Base-by-base conservation (phyloP, 2,797 vertebrate genomes). In the Helicolenus hilgendorfi region DNA sequence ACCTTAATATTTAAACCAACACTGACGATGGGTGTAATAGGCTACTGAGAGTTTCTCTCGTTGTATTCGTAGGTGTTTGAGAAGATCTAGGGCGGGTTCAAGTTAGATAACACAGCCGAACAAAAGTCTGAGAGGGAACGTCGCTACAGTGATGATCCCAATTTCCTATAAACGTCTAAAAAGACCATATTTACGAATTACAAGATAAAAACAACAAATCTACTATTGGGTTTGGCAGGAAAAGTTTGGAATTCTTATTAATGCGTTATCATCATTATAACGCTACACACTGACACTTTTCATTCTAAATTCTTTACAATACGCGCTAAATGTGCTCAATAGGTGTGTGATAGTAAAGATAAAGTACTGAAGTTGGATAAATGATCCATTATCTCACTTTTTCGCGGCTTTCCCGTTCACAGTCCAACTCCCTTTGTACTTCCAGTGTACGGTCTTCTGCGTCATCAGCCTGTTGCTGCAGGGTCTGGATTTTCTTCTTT, bases 381-480 rank as follows among this genome's bases (percentile, higher is more conserved):
- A 45, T 1, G 0, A 24, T 4, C 7, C 3, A 15, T 58, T 14
- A 15, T 94, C 98, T 99, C 98, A 99, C 98, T 98, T 98, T 98
- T 95, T 98, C 98, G 62, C 98, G 98, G 71, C 95, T 96, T 92
- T 98, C 97, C 80, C 96, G 97, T 94, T 99, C 98, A 64, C 88
- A 90, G 88, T 99, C 98, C 96, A 98, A 78, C 41, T 98, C 97
- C 83, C 96, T 97, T 96, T 99, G 98, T 93, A 98, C 93, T 8
- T 83, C 86, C 94, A 97, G 96, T 49, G 98, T 97, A 33, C 98
- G 97, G 60, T 98, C 98, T 77, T 99, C 98, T 55, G 98, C 98
- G 88, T 98, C 98, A 93, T 99, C 98, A 53, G 98, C 98, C 94
- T 99, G 98, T 87, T 96, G 97, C 95, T 99, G 98, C 71, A 99